Base-by-base conservation (phyloP, 1,140 invertebrate species). In the Stenopsyche tienmushanensis region DNA sequence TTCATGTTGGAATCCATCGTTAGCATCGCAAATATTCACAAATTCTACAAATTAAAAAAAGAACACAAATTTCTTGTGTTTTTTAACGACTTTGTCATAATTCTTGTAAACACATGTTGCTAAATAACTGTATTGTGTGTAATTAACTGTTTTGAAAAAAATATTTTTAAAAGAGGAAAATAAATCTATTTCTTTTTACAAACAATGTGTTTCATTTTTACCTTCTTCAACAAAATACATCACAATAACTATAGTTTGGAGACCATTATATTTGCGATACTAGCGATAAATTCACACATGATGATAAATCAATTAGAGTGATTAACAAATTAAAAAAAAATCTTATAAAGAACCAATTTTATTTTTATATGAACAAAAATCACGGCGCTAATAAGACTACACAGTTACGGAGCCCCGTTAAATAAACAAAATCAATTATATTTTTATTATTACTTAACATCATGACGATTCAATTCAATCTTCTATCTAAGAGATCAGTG, bases 101-200 rank as follows among this genome's bases (percentile, higher is more conserved):
- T 54, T 45, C 42, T 39, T 62, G 29, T 62, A 24, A 62, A 18
- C 23, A 44, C 59, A 65, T 66, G 59, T 69, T 69, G 64, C 63
- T 64, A 65, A 24, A 54, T 58, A 53, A 62, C 44, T 66, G 52
- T 69, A 25, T 60, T 57, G 47, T 69, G 54, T 69, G 53, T 64
- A 66, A 69, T 58, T 54, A 65, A 53, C 13, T 65, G 67, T 69
- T 69, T 69, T 65, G 47, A 63, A 60, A 66, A 65, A 47, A 63
- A 49, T 65, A 53, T 52, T 55, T 66, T 59, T 66, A 26, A 24
- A 66, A 63, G 42, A 47, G 18, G 13, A 34, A 59, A 69, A 69
- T 69, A 69, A 69, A 69, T 69, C 65, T 69, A 69, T 69, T 69
- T 69, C 63, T 69, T 47, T 60, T 44, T 69, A 62, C 63, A 69